phyloP scores from a whole-genome alignment of 2,888 invertebrate species.

The Stictocephala bisonia region DNA sequence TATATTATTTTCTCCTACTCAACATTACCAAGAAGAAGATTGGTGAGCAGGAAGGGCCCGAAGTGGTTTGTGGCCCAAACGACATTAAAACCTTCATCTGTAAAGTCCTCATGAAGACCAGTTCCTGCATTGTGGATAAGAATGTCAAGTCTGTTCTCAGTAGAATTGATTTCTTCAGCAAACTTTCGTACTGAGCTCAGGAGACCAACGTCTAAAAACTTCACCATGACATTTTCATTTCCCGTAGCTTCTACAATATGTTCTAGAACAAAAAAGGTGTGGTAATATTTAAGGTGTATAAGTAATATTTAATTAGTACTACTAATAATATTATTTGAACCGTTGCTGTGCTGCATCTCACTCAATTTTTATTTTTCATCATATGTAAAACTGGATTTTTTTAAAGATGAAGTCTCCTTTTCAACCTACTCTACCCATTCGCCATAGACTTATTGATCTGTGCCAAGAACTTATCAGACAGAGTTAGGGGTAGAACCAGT shows the following conservation, averaged over 20 bases:
- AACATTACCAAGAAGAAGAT: constrained; percentile 82
- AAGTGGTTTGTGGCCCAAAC: constrained; percentile 95
- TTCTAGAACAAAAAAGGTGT: constrained; percentile 70
- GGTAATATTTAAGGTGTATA: too few relatives aligned
- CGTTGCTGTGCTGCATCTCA: too few relatives aligned
- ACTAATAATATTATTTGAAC: too few relatives aligned
- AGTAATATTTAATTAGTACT: too few relatives aligned
- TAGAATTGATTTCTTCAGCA: constrained; percentile 81
- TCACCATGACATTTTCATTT: constrained; percentile 77
- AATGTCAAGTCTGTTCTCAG: constrained; percentile 80
- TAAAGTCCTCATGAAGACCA: constrained; percentile 72
- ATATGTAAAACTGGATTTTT: too few relatives aligned
- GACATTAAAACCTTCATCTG: constrained; percentile 86
- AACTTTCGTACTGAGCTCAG: constrained; percentile 84
- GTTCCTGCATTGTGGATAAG: constrained; percentile 92
- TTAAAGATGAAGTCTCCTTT: too few relatives aligned
- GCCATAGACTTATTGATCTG: too few relatives aligned
- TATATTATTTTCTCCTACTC: too few relatives aligned
- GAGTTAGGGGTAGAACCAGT: too few relatives aligned
- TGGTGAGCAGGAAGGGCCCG: constrained; percentile 93
- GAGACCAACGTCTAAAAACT: constrained; percentile 82
- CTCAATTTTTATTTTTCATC: too few relatives aligned
- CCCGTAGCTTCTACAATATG: constrained; percentile 77
- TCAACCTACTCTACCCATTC: too few relatives aligned
- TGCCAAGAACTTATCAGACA: too few relatives aligned